Evolutionary conservation across 1,140 invertebrate genomes (phyloP).

Genomic region (Thaumatotibia leucotreta): DNA sequence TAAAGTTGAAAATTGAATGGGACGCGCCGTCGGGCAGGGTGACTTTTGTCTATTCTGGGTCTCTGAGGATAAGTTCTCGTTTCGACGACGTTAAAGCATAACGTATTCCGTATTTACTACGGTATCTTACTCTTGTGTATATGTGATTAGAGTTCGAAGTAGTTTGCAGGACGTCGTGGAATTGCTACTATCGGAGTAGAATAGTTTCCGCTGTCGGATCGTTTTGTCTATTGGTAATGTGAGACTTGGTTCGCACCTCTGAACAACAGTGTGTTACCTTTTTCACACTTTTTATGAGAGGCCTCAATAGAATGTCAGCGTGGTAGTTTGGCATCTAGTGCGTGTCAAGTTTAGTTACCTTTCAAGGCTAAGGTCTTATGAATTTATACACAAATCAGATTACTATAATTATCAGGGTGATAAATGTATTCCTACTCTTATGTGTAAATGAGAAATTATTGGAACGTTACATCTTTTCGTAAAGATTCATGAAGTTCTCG

Average conservation of each 20-base stretch:
- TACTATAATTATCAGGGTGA: too few relatives aligned
- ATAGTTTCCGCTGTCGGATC: conserved; percentile 51
- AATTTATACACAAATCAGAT: too few relatives aligned
- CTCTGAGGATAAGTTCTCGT: conserved; percentile 64
- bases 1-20: conserved; percentile 49
- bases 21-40: conserved; percentile 29
- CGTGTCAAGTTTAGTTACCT: conserved; percentile 42
- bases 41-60: conserved; percentile 67
- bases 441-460: too few relatives aligned
- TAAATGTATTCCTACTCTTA: too few relatives aligned
- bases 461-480: too few relatives aligned
- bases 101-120: conserved; percentile 21
- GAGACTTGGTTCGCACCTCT: conserved; percentile 70
- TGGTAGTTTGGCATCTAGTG: conserved; percentile 34
- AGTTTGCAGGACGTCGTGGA: not conserved
- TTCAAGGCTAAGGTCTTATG: not conserved
- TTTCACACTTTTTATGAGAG: conserved; percentile 64
- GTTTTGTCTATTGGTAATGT: conserved; percentile 74
- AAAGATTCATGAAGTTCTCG: too few relatives aligned
- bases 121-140: conserved; percentile 34
- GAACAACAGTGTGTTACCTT: conserved; percentile 62
- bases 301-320: conserved; percentile 34
- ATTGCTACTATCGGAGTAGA: conserved; percentile 20
- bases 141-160: conserved; percentile 26
- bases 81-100: conserved; percentile 36